Evolutionary conservation across 1,140 invertebrate genomes (phyloP).

Genomic region (Penaeus vannamei): DNA sequence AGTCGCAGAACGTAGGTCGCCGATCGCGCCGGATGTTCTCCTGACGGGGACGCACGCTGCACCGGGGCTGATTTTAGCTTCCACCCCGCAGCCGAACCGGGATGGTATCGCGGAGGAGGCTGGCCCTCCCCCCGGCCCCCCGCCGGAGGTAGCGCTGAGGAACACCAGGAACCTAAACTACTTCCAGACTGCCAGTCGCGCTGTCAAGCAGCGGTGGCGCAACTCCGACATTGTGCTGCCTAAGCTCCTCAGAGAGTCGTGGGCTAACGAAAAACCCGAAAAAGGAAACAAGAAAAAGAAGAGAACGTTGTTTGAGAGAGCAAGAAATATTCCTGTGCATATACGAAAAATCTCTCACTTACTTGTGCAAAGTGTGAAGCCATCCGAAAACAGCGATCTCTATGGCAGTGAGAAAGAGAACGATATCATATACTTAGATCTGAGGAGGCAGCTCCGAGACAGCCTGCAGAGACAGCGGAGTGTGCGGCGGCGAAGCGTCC

Average conservation of each 20-base stretch:
- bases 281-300: conserved; percentile 15
- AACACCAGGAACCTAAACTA: conserved; percentile 12
- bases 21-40: too few relatives aligned
- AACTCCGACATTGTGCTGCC: conserved; percentile 39
- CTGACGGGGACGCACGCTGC: too few relatives aligned
- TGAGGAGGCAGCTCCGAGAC: neutral
- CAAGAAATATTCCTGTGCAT: conserved; percentile 22
- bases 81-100: too few relatives aligned
- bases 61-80: too few relatives aligned
- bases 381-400: neutral
- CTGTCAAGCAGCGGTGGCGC: conserved; percentile 43
- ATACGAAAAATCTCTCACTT: conserved; percentile 36
- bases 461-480: neutral
- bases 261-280: neutral
- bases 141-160: neutral
- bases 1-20: too few relatives aligned
- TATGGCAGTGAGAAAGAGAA: neutral
- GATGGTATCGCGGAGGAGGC: too few relatives aligned
- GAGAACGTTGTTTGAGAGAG: conserved; percentile 22
- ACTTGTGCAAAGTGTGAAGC: conserved; percentile 20
- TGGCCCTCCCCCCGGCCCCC: too few relatives aligned
- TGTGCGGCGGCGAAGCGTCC: neutral
- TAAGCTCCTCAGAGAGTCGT: conserved; percentile 18
- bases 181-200: neutral
- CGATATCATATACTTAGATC: conserved; percentile 32